These are phyloP conservation scores for Ceyx margarethae DNA, from an alignment of 2,113 vertebrate genomes.

Conservation along the genomic window DNA sequence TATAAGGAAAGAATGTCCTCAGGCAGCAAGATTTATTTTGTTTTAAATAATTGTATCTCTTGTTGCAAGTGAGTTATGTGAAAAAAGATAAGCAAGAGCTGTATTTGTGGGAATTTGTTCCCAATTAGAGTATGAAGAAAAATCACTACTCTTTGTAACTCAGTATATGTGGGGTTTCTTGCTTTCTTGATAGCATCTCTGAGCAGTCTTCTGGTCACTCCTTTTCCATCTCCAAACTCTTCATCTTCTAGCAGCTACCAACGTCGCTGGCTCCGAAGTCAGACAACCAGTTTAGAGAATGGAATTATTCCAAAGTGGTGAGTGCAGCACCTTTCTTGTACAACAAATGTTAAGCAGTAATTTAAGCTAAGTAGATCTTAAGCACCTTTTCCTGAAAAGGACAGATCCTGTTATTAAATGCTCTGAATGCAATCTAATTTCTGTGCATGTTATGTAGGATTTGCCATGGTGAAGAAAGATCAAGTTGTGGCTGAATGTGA, in stretches of 20 bases:
- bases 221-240: conserved; percentile 84
- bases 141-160: not conserved
- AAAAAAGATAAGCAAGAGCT: not conserved
- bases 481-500: not conserved
- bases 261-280: conserved; percentile 86
- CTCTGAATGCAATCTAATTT: not conserved
- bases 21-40: not conserved
- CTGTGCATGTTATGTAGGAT: rapidly evolving
- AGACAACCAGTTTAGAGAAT: conserved; percentile 87
- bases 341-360: not conserved
- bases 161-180: not conserved
- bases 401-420: not conserved
- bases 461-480: not conserved
- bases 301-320: conserved; percentile 81
- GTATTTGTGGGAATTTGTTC: not conserved
- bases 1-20: not conserved
- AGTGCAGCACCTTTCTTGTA: conserved; percentile 29
- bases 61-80: not conserved
- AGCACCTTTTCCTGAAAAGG: not conserved
- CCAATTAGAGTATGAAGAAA: not conserved
- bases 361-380: not conserved
- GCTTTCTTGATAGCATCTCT: conserved; percentile 78
- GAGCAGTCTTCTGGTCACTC: conserved; percentile 86
- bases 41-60: not conserved
- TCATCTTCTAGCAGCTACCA: conserved; percentile 87